Percentiles rank a stretch among this genome's conserved stretches.
phyloP scores from a whole-genome alignment of 2,888 invertebrate species.

The Tipula unca region DNA sequence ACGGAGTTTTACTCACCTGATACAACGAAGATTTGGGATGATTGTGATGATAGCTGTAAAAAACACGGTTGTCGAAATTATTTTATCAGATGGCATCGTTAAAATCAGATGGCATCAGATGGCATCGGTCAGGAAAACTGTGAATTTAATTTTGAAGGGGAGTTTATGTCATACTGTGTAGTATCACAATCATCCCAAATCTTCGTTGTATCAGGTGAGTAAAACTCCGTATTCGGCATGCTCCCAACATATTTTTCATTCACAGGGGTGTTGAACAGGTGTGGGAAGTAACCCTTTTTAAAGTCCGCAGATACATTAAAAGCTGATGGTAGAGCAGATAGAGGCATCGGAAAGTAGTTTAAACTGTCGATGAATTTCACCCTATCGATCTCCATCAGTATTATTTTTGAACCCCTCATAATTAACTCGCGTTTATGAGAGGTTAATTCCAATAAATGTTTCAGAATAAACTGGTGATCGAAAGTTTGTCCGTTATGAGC shows the following conservation, averaged over 20 bases:
- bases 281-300: conserved; percentile 29
- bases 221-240: not conserved
- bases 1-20: no score
- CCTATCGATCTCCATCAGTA: no score
- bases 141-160: no score
- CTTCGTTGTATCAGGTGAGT: not conserved
- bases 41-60: no score
- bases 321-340: conserved; percentile 25
- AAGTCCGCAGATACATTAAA: conserved; percentile 23
- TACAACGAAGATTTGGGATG: no score
- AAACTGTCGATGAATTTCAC: conserved; percentile 24
- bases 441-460: not conserved
- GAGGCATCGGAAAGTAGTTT: conserved; percentile 26
- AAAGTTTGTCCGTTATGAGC: not conserved
- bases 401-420: no score
- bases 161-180: no score
- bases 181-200: not conserved
- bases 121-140: not conserved
- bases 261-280: conserved; percentile 26
- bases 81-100: no score
- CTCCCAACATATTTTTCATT: not conserved
- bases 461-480: no score
- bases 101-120: no score
- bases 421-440: no score
- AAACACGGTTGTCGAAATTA: not conserved